phyloP scores from a whole-genome alignment of 2,888 invertebrate genomes.

The Plebejus anna region DNA sequence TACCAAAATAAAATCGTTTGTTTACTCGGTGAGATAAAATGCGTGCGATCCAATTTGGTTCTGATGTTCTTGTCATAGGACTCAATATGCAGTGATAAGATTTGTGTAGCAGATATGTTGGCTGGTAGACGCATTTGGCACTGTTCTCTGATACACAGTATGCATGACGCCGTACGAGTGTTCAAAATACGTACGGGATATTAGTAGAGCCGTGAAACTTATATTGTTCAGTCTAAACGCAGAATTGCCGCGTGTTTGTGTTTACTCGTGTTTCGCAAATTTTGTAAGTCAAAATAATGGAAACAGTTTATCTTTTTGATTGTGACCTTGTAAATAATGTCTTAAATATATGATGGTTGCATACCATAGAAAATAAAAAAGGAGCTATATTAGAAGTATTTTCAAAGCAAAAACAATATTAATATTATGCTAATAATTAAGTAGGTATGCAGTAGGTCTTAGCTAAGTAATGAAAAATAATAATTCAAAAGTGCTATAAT shows the following conservation, averaged over 20 bases:
- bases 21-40: background rate
- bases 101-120: conserved; percentile 2
- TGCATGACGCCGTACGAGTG: conserved; percentile 33
- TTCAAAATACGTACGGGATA: conserved; percentile 31
- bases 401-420: too few relatives aligned
- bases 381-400: too few relatives aligned
- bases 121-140: conserved; percentile 37
- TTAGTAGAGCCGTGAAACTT: conserved; percentile 32
- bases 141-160: conserved; percentile 38
- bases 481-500: too few relatives aligned
- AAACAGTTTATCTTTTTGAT: conserved; percentile 5
- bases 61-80: background rate
- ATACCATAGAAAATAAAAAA: background rate
- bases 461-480: too few relatives aligned
- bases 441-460: too few relatives aligned
- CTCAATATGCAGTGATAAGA: conserved; percentile 20
- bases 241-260: conserved; percentile 31
- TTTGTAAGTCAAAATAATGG: conserved; percentile 17
- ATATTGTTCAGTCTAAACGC: conserved; percentile 32
- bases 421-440: too few relatives aligned
- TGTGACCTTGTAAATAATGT: background rate
- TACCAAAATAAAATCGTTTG: background rate
- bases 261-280: conserved; percentile 33
- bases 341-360: background rate
- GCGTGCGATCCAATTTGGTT: background rate